phyloP scores from a whole-genome alignment of 92 coral and sea anemone genomes.

The Isaurus tuberculatus region DNA sequence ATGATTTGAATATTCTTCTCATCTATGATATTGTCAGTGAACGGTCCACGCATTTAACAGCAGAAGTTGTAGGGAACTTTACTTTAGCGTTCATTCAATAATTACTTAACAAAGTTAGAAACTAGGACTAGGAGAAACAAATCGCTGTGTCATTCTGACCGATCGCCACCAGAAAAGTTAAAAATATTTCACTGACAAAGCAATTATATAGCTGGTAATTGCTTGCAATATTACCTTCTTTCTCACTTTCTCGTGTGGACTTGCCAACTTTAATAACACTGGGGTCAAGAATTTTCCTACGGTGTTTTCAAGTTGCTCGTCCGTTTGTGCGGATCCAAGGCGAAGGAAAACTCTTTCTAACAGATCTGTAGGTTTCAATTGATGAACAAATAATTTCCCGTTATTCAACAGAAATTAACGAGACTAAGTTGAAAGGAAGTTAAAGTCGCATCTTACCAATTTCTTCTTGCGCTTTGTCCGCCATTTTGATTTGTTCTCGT shows the following conservation, averaged over 20 bases:
- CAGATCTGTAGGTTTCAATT: conserved; percentile 64
- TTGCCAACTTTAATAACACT: conserved; percentile 83
- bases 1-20: too few species aligned
- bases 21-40: too few species aligned
- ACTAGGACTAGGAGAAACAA: too few species aligned
- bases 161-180: too few species aligned
- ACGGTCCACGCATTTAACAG: too few species aligned
- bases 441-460: background rate
- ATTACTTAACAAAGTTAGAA: too few species aligned
- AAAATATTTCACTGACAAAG: too few species aligned
- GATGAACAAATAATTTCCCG: background rate
- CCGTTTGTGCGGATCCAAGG: conserved; percentile 88
- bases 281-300: conserved; percentile 89
- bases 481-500: conserved; percentile 5
- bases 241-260: conserved; percentile 81
- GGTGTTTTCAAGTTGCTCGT: conserved; percentile 85
- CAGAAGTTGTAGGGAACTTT: too few species aligned
- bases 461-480: conserved; percentile 10
- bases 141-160: too few species aligned
- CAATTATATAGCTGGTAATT: too few species aligned
- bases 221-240: conserved; percentile 69
- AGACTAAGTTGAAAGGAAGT: background rate
- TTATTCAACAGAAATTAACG: background rate
- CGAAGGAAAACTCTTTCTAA: conserved; percentile 96
- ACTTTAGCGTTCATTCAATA: too few species aligned